phyloP scores from a whole-genome alignment of 2,888 invertebrate genomes.

The Pyrochroa serraticornis region DNA sequence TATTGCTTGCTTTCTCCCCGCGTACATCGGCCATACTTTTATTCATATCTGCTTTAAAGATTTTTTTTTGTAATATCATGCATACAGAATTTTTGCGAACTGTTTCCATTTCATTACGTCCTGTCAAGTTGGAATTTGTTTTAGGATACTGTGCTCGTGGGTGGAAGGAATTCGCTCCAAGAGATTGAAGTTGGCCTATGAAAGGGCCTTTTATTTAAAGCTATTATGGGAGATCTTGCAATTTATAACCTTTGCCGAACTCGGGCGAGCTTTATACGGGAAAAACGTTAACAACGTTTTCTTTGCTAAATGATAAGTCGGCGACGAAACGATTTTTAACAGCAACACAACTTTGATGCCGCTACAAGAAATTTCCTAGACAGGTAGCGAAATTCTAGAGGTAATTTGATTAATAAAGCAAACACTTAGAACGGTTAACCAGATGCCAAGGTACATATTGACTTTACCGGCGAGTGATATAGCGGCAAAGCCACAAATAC shows the following conservation, averaged over 20 bases:
- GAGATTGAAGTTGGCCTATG: constrained; percentile 16
- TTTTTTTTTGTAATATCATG: constrained; percentile 15
- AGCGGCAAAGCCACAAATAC: constrained; percentile 13
- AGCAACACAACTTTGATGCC: neutral
- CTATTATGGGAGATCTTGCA: constrained; percentile 8
- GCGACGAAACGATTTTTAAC: neutral
- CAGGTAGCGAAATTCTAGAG: constrained; percentile 1
- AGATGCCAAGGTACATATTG: constrained; percentile 21
- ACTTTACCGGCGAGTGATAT: constrained; percentile 22
- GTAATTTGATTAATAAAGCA: constrained; percentile 26
- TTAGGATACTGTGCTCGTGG: constrained; percentile 10
- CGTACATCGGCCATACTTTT: constrained; percentile 4
- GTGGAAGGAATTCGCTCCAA: constrained; percentile 18
- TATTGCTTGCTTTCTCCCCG: constrained; percentile 6
- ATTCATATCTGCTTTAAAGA: constrained; percentile 6
- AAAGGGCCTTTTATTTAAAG: constrained; percentile 6
- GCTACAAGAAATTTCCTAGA: neutral
- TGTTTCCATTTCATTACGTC: constrained; percentile 26
- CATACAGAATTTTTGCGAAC: constrained; percentile 22
- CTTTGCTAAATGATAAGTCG: neutral
- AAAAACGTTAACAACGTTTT: neutral
- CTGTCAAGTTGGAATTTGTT: constrained; percentile 24
- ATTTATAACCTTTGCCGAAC: constrained; percentile 7
- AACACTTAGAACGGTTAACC: constrained; percentile 18
- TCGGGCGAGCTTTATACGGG: neutral